These are phyloP conservation scores for Prosopocoilus inquinatus DNA, from an alignment of 2,888 invertebrate genomes.

Conservation along the genomic window DNA sequence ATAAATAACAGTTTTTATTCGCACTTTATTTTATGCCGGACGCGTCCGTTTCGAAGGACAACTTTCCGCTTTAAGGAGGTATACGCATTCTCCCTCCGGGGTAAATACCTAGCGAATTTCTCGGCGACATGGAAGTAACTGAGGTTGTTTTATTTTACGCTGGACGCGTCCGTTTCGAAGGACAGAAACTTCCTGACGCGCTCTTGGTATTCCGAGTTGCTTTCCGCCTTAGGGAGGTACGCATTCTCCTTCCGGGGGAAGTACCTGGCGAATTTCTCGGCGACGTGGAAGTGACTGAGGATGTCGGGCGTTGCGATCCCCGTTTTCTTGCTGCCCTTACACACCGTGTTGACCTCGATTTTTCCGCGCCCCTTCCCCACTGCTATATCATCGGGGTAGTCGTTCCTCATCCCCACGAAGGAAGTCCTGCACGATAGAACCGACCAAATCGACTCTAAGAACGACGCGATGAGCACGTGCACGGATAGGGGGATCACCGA, in stretches of 20 bases:
- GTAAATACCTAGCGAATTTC: constrained; percentile 57
- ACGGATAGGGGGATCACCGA: constrained; percentile 48
- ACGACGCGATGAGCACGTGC: constrained; percentile 60
- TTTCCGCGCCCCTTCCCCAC: constrained; percentile 47
- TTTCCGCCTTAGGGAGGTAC: constrained; percentile 46
- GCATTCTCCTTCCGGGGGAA: constrained; percentile 45
- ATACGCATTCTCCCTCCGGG: constrained; percentile 38
- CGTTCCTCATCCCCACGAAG: constrained; percentile 61
- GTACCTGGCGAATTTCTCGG: constrained; percentile 55
- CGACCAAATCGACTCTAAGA: constrained; percentile 61
- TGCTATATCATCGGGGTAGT: constrained; percentile 57
- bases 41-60: constrained; percentile 28
- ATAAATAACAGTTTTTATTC: too few species aligned
- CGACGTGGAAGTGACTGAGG: constrained; percentile 56
- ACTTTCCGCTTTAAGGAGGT: constrained; percentile 47
- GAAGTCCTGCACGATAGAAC: constrained; percentile 59
- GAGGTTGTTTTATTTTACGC: constrained; percentile 45
- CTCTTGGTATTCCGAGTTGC: constrained; percentile 50
- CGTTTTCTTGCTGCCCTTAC: constrained; percentile 56
- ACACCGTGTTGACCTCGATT: constrained; percentile 56
- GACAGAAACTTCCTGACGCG: constrained; percentile 50
- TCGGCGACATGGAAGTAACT: constrained; percentile 55
- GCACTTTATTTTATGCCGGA: background rate
- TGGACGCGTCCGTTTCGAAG: constrained; percentile 10
- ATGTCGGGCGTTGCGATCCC: constrained; percentile 56